Base-by-base conservation (phyloP, 1,140 invertebrate genomes). In the Alviniconcha marisindica region DNA sequence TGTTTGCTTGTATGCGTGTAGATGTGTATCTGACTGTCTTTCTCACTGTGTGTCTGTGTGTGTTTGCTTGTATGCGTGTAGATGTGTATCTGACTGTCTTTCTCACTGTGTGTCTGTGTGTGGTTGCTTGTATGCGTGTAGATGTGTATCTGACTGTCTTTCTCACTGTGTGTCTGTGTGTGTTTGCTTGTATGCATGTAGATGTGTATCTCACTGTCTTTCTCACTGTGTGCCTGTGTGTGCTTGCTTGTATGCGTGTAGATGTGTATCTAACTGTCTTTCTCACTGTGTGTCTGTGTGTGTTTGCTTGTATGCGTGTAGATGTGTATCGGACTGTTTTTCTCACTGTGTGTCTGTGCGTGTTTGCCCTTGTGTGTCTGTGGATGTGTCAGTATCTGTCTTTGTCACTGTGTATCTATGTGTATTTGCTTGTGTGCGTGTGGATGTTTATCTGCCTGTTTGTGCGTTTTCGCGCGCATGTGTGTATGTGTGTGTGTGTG, bases 331-430 rank as follows among this genome's bases (percentile, higher is more conserved):
- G 10, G 28, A 33, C 28, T 66, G 63, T 33, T 28, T 66, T 28
- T 33, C 28, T 33, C 28, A 33, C 28, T 66, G 63, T 66, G 63
- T 66, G 63, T 66, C 5, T 33, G 60, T 66, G 60, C 18, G 60
- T 33, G 60, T 33, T n/a, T 21, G 63, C 36, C 28, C 18, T 28
- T 66, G 63, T 66, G 63, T 66, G 63, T 66, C 28, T 66, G 63
- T 66, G 63, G 2, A 33, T 66, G 63, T 66, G 63, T 66, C 28
- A 14, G 63, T 33, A 10, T 33, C 28, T 66, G 63, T 66, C 5
- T 66, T 28, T 66, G 63, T 66, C 28, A 33, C 5, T 66, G 63
- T 66, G 63, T 66, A 33, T 66, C 28, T 66, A 10, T 66, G 63
- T 66, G 63, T 66, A 33, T 66, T 28, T 66, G 63, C 14, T 28